Evolutionary conservation across 2,888 invertebrate species (phyloP), one percentile per base, ranked within the genome.

Genomic region (Lithosia quadra): DNA sequence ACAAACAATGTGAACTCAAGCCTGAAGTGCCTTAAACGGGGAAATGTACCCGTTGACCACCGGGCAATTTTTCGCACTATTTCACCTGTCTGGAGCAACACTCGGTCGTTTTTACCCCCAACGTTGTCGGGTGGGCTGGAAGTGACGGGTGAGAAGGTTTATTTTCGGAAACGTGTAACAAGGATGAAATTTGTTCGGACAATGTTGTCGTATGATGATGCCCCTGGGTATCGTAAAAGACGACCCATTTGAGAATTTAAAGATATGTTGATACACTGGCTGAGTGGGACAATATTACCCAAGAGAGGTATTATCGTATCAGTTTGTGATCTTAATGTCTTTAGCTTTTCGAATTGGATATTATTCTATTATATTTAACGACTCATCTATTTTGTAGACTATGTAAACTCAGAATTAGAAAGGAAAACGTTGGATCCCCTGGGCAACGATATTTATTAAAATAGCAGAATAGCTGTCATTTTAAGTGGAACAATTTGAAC

Each of bases 21-120:
- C 80, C 72, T 73, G n/a, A 70, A 66, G 63, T 72, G 59, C 67
- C 71, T 63, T 69, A 68, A 76, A 76, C 67, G 67, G 66, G 80
- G 80, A 77, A 87, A 86, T 82, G 82, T 81, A 79, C 78, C 77
- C 83, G 85, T 81, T 90, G 90, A 91, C 92, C 92, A 86, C 78
- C 72, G 87, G 88, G 84, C 92, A 92, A 93, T 93, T 93, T 92
- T 89, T 90, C 93, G 92, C 93, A 91, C 93, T 93, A 93, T 93
- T 93, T 92, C 93, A 93, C 92, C 92, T 92, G 93, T 93, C 93
- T 83, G 76, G 75, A 82, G 85, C 93, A 92, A 90, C 88, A 85
- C 87, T 83, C 82, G 82, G 72, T 74, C 79, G 84, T 86, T 89
- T 87, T 88, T 86, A 81, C 77, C 78, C 75, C 72, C 78, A 67